Evolutionary conservation across 1,140 invertebrate species (phyloP).

Genomic region (Drosophila nasuta): DNA sequence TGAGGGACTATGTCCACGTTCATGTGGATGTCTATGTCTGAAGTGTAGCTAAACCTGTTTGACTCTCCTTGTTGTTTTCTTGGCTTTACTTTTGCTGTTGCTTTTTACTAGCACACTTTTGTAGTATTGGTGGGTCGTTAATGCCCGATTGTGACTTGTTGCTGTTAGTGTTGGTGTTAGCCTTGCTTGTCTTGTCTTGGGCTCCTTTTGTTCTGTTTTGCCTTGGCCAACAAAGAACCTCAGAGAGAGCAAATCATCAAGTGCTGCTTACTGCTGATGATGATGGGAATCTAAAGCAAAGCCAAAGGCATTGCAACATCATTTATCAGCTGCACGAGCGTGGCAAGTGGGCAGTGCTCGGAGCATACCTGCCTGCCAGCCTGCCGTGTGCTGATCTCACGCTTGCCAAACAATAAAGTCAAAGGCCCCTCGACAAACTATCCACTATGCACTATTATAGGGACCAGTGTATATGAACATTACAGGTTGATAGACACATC

Average conservation of each 20-base stretch:
- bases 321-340: constrained; percentile 81
- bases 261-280: constrained; percentile 54
- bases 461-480: not conserved
- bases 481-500: constrained; percentile 49
- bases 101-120: constrained; percentile 8
- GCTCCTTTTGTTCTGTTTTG: constrained; percentile 57
- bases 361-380: constrained; percentile 60
- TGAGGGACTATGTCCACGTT: constrained; percentile 10
- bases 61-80: constrained; percentile 67
- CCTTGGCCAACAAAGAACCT: constrained; percentile 57
- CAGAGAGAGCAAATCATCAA: constrained; percentile 76
- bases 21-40: constrained; percentile 40
- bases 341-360: constrained; percentile 68
- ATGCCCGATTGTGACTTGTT: constrained; percentile 58
- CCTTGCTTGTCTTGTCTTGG: constrained; percentile 24
- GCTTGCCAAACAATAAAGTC: constrained; percentile 76
- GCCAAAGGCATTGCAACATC: constrained; percentile 67
- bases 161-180: constrained; percentile 29
- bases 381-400: constrained; percentile 80
- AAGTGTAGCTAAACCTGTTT: constrained; percentile 79
- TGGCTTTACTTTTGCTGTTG: constrained; percentile 41
- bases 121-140: constrained; percentile 38
- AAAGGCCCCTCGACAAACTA: constrained; percentile 42
- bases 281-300: constrained; percentile 62
- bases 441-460: no score